A percentile compares a stretch with the other conserved stretches of the same genome.
phyloP scores from a whole-genome alignment of 2,888 invertebrate genomes.

The Melanargia galathea region DNA sequence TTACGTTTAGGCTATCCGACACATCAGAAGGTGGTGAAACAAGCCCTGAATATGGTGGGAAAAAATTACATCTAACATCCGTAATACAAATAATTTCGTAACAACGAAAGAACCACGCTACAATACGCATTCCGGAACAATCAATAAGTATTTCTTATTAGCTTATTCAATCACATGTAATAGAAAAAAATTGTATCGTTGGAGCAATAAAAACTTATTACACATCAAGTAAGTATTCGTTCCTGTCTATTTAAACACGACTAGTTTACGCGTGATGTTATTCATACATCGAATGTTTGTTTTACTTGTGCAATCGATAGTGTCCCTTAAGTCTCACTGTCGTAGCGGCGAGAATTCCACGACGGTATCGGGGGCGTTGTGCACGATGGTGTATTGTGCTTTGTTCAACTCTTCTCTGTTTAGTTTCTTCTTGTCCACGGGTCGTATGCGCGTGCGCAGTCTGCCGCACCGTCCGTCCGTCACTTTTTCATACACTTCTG shows the following conservation, averaged over 20 bases:
- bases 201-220: conserved; percentile 18
- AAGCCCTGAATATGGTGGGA: conserved; percentile 8
- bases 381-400: conserved; percentile 65
- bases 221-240: conserved; percentile 5
- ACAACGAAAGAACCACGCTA: neutral
- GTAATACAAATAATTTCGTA: neutral
- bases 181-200: conserved; percentile 10
- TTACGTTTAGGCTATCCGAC: too few relatives aligned
- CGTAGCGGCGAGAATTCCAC: conserved; percentile 56
- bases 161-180: conserved; percentile 10
- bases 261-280: conserved; percentile 26
- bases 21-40: too few relatives aligned
- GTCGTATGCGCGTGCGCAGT: conserved; percentile 69
- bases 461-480: conserved; percentile 70
- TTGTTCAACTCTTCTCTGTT: conserved; percentile 67
- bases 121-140: conserved; percentile 8
- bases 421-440: conserved; percentile 62
- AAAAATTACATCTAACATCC: conserved; percentile 3
- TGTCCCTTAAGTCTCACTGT: conserved; percentile 29
- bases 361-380: conserved; percentile 55
- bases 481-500: conserved; percentile 68
- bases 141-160: conserved; percentile 10
- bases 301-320: conserved; percentile 13
- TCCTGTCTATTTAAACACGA: conserved; percentile 29
- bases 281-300: conserved; percentile 4